Evolutionary conservation across 2,113 vertebrate species (phyloP).

Genomic region (Galeopterus variegatus): DNA sequence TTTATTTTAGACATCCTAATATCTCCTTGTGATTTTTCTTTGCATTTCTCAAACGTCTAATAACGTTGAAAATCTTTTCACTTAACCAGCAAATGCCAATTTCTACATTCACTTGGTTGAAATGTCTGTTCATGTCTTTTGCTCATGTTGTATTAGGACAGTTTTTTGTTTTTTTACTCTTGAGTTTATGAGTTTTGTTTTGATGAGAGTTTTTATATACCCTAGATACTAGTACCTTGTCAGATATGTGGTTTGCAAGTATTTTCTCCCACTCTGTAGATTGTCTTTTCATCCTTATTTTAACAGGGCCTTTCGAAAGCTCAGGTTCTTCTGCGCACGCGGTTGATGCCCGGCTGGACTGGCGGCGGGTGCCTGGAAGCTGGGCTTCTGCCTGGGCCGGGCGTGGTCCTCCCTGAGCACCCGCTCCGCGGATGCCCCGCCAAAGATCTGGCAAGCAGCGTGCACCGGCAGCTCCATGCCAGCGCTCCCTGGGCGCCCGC

Average conservation of each 20-base stretch:
- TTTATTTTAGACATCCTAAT: conserved; percentile 22
- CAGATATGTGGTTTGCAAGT: background rate
- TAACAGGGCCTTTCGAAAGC: background rate
- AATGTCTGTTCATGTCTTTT: background rate
- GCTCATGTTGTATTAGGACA: background rate
- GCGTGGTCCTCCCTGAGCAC: rapidly evolving
- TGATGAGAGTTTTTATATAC: background rate
- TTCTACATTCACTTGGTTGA: background rate
- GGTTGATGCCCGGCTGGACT: background rate
- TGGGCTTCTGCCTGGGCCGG: background rate
- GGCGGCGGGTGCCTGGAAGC: rapidly evolving
- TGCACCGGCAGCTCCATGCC: conserved; percentile 89
- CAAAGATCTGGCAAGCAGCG: background rate
- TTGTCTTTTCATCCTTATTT: background rate
- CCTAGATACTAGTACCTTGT: background rate
- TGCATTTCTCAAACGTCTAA: background rate
- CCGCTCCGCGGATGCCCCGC: background rate
- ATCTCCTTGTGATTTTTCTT: background rate
- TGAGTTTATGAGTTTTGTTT: background rate
- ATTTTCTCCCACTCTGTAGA: background rate
- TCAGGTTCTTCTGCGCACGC: background rate
- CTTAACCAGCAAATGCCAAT: no score
- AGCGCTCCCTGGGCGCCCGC: conserved; percentile 90
- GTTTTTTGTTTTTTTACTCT: background rate
- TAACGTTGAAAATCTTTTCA: background rate